Conservation (phyloP, 1,140 invertebrate species). For the Drosophila funebris region DNA sequence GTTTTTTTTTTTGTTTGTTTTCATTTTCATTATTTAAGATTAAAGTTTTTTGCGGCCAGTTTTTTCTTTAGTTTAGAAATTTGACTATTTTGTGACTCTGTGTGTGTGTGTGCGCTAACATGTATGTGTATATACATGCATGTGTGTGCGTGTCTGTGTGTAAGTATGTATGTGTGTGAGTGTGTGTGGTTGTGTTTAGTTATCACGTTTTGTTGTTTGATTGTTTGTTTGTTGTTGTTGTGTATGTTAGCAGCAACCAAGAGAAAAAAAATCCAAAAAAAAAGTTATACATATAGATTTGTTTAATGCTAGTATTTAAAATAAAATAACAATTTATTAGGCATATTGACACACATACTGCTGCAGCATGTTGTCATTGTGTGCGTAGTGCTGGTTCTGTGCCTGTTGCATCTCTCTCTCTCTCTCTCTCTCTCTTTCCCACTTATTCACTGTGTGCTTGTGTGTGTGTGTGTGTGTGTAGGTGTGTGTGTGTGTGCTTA, state of each 20-base stretch:
- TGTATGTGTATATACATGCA: slow-evolving; percentile 34
- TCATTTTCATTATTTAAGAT: slow-evolving; percentile 5
- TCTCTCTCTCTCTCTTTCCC: neutral
- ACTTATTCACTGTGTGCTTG: neutral
- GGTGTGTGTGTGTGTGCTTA: slow-evolving; percentile 22
- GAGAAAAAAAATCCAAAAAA: slow-evolving; percentile 44
- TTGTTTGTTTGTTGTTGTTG: slow-evolving; percentile 34
- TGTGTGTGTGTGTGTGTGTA: neutral
- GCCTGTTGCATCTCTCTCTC: neutral
- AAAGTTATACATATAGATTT: slow-evolving; percentile 49
- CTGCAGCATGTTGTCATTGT: slow-evolving; percentile 37
- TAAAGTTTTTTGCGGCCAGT: slow-evolving; percentile 39
- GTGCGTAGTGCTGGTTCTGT: slow-evolving; percentile 19
- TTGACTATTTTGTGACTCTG: slow-evolving; percentile 65
- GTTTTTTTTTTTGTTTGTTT: slow-evolving; percentile 24
- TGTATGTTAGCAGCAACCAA: slow-evolving; percentile 35
- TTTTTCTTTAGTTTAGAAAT: slow-evolving; percentile 44
- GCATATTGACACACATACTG: slow-evolving; percentile 54
- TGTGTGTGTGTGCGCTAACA: slow-evolving; percentile 39
- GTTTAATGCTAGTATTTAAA: slow-evolving; percentile 69
- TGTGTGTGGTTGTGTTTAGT: slow-evolving; percentile 38
- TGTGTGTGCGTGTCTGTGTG: slow-evolving; percentile 32
- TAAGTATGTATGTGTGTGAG: slow-evolving; percentile 14
- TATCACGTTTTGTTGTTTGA: slow-evolving; percentile 67
- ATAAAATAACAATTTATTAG: slow-evolving; percentile 80